Evolutionary conservation across 1,140 invertebrate genomes (phyloP).

Genomic region (Steinernema khuongi): DNA sequence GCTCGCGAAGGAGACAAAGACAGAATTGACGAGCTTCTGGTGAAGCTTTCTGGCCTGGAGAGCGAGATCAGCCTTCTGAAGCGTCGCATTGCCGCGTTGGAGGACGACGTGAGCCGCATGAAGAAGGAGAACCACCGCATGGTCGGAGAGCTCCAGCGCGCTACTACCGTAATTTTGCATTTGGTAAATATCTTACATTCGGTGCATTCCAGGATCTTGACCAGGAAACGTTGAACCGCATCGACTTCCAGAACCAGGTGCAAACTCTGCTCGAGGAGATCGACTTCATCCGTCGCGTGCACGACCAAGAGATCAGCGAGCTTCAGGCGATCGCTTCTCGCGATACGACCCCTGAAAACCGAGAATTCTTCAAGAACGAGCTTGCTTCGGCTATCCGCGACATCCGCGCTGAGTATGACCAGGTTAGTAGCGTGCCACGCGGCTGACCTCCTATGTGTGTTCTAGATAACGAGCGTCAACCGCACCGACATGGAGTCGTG

Average conservation of each 20-base stretch:
- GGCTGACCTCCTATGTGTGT: conserved; percentile 45
- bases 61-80: conserved; percentile 50
- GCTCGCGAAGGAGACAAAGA: conserved; percentile 46
- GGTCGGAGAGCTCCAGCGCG: conserved; percentile 41
- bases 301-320: conserved; percentile 62
- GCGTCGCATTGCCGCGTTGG: conserved; percentile 53
- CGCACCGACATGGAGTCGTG: conserved; percentile 60
- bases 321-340: conserved; percentile 62
- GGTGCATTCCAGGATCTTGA: conserved; percentile 50
- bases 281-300: conserved; percentile 54
- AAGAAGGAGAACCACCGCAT: conserved; percentile 54
- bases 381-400: conserved; percentile 62
- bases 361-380: conserved; percentile 63
- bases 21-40: conserved; percentile 50
- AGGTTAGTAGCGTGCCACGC: conserved; percentile 11
- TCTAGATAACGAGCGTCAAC: conserved; percentile 60
- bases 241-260: conserved; percentile 58
- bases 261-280: conserved; percentile 58
- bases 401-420: conserved; percentile 63
- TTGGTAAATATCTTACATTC: conserved; percentile 18
- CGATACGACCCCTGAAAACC: conserved; percentile 63
- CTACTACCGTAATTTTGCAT: conserved; percentile 24
- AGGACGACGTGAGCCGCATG: conserved; percentile 48
- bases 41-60: conserved; percentile 48
- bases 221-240: conserved; percentile 56